Conservation (phyloP, 2,888 invertebrate genomes). For the Ditula angustiorana region DNA sequence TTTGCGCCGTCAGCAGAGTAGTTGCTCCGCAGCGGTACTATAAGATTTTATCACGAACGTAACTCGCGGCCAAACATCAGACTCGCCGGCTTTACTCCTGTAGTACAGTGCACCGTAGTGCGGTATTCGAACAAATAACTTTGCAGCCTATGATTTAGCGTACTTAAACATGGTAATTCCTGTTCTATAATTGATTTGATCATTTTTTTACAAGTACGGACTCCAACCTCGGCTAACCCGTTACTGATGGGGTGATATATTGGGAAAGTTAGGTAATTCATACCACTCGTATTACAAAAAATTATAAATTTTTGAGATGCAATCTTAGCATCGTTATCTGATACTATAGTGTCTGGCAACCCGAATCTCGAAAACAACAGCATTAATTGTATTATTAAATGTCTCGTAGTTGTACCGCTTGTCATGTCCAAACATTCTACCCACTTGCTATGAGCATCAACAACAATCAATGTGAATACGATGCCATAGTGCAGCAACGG, state of each 20-base stretch:
- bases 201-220: conserved; percentile 3
- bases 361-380: too few relatives aligned
- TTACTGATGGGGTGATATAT: neutral
- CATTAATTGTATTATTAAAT: too few relatives aligned
- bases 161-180: neutral
- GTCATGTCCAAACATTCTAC: too few relatives aligned
- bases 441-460: too few relatives aligned
- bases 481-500: too few relatives aligned
- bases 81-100: conserved; percentile 1
- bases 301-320: too few relatives aligned
- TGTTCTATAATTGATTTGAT: conserved; percentile 9
- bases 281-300: too few relatives aligned
- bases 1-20: neutral
- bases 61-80: conserved; percentile 16
- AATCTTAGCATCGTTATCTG: too few relatives aligned
- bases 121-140: conserved; percentile 5
- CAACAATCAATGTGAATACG: too few relatives aligned
- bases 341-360: too few relatives aligned
- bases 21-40: neutral
- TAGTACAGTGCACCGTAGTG: conserved; percentile 2
- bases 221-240: conserved; percentile 5
- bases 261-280: too few relatives aligned
- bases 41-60: conserved; percentile 2
- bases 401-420: too few relatives aligned
- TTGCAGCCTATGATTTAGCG: neutral